Evolutionary conservation across 2,888 invertebrate genomes (phyloP).

Genomic region (Cetonia aurata): DNA sequence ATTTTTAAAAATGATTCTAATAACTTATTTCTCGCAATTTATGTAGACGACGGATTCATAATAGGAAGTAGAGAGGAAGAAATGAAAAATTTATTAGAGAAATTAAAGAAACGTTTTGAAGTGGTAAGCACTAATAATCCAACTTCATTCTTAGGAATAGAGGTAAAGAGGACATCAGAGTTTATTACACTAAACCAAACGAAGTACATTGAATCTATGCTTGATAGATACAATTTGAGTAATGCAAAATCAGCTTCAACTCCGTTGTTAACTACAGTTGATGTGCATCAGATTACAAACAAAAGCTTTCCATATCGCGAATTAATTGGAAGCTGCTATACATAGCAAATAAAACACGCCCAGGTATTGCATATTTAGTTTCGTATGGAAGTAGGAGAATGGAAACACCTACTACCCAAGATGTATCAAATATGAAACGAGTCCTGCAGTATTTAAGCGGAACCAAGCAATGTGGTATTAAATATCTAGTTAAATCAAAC

Average conservation of each 20-base stretch:
- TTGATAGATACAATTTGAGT: constrained; percentile 42
- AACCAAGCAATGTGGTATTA: neutral
- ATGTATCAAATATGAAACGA: constrained; percentile 46
- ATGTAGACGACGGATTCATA: constrained; percentile 52
- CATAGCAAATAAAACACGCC: constrained; percentile 44
- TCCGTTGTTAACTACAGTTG: constrained; percentile 8
- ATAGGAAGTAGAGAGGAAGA: constrained; percentile 45
- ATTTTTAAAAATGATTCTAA: constrained; percentile 18
- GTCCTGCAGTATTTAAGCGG: constrained; percentile 27
- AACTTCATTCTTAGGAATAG: constrained; percentile 20
- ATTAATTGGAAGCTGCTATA: constrained; percentile 49
- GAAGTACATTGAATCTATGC: no score
- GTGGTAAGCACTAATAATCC: no score
- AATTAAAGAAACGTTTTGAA: constrained; percentile 17
- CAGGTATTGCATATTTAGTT: constrained; percentile 45
- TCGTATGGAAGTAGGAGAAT: constrained; percentile 46
- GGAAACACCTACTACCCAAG: constrained; percentile 46
- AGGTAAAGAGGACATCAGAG: constrained; percentile 1
- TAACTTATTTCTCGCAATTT: constrained; percentile 50
- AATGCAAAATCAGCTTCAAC: constrained; percentile 42
- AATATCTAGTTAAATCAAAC: neutral
- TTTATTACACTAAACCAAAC: constrained; percentile 4
- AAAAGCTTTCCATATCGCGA: constrained; percentile 49
- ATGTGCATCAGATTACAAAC: no score
- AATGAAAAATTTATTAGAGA: constrained; percentile 49